phyloP scores from a whole-genome alignment of 2,888 invertebrate species.

The Congeria kusceri region DNA sequence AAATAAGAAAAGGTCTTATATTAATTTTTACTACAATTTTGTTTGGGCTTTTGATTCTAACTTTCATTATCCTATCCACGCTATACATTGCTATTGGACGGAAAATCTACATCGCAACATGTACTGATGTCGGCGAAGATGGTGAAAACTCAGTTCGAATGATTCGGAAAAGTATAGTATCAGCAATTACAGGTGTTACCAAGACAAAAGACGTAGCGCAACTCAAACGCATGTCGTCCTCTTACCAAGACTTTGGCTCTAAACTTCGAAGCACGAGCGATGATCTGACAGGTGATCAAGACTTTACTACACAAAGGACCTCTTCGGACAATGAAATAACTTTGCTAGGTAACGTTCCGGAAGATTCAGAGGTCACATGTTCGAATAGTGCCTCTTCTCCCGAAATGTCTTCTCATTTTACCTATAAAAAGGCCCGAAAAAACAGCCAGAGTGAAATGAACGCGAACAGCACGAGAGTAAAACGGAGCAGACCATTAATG shows the following conservation, averaged over 20 bases:
- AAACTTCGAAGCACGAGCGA: background rate
- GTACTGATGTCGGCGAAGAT: conserved; percentile 31
- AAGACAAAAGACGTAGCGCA: conserved; percentile 17
- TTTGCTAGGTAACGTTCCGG: background rate
- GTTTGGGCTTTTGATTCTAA: conserved; percentile 41
- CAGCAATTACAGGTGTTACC: conserved; percentile 48
- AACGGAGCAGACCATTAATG: too few relatives aligned
- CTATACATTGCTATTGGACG: conserved; percentile 59
- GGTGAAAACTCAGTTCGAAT: conserved; percentile 11
- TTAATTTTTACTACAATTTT: conserved; percentile 48
- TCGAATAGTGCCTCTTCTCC: too few relatives aligned
- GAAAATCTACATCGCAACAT: conserved; percentile 56
- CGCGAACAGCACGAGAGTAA: too few relatives aligned
- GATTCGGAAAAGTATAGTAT: conserved; percentile 54
- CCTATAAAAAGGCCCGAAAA: too few relatives aligned
- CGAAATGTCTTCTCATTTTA: too few relatives aligned
- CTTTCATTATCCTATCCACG: conserved; percentile 35
- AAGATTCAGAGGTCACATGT: too few relatives aligned
- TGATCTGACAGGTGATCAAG: too few relatives aligned
- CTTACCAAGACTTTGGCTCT: too few relatives aligned
- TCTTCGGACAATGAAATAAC: background rate
- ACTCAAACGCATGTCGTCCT: background rate
- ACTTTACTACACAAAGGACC: background rate
- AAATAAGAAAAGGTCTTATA: conserved; percentile 40
- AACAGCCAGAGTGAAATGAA: too few relatives aligned